Evolutionary conservation across 2,888 invertebrate genomes (phyloP).

Genomic region (Microplitis deprimator): DNA sequence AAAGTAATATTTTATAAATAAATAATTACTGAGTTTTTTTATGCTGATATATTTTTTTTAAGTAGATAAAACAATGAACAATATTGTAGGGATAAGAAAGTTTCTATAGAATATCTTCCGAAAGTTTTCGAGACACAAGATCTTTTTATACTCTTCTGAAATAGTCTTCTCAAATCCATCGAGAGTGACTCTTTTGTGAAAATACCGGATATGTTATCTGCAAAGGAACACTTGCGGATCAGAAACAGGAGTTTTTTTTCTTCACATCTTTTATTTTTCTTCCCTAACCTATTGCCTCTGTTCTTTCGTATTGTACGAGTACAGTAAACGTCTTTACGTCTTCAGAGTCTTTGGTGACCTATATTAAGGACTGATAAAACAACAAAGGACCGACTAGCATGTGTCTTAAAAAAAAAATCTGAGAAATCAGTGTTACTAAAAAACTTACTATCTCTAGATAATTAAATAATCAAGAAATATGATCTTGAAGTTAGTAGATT

Average conservation of each 20-base stretch:
- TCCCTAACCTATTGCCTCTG: constrained; percentile 36
- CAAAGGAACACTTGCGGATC: constrained; percentile 48
- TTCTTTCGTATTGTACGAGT: constrained; percentile 3
- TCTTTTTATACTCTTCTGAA: constrained; percentile 8
- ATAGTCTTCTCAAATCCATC: constrained; percentile 12
- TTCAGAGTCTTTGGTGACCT: background rate
- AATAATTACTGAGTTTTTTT: background rate
- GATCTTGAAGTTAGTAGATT: background rate
- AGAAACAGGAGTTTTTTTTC: constrained; percentile 34
- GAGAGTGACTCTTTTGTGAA: constrained; percentile 29
- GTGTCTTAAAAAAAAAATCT: background rate
- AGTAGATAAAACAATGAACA: background rate
- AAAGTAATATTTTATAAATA: background rate
- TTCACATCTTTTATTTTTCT: constrained; percentile 26
- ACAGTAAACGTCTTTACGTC: background rate
- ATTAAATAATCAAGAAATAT: background rate
- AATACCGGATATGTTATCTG: constrained; percentile 39
- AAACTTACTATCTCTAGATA: background rate
- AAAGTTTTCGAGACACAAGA: constrained; percentile 8
- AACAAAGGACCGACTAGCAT: background rate
- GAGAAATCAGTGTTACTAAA: background rate
- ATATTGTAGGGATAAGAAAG: background rate
- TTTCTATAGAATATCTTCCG: background rate
- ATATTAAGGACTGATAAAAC: constrained; percentile 13
- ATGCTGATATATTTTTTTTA: background rate